Percentiles rank a stretch among this genome's conserved stretches.
Conservation (phyloP, 30 jellyfish, hydroid and myxozoan genomes). For the Mastigias papua region DNA sequence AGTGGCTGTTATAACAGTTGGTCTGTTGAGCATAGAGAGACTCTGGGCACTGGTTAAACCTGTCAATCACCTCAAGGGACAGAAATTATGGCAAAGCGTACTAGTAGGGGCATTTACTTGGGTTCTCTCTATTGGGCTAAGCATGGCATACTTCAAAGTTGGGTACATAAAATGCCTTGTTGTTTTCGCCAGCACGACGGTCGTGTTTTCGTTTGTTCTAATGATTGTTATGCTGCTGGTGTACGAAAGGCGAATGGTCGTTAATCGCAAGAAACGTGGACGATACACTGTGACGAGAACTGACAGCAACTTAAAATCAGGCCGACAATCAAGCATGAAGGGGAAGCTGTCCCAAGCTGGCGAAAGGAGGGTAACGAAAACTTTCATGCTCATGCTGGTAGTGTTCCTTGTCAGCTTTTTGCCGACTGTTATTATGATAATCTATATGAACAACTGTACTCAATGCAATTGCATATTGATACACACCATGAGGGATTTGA, state of each 20-base stretch:
- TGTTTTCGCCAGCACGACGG: slow-evolving; percentile 85
- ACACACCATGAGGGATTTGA: slow-evolving; percentile 79
- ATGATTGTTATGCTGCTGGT: slow-evolving; percentile 67
- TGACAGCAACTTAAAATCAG: slow-evolving; percentile 31
- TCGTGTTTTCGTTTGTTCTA: slow-evolving; percentile 64
- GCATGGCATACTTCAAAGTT: slow-evolving; percentile 69
- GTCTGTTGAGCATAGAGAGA: slow-evolving; percentile 84
- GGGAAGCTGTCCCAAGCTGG: slow-evolving; percentile 55
- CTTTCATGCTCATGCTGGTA: slow-evolving; percentile 77
- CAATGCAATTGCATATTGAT: slow-evolving; percentile 72
- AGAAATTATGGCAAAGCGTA: slow-evolving; percentile 62
- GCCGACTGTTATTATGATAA: slow-evolving; percentile 76
- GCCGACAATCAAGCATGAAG: slow-evolving; percentile 44
- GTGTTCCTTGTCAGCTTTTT: slow-evolving; percentile 74
- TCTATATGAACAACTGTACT: slow-evolving; percentile 78
- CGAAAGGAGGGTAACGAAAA: slow-evolving; percentile 77
- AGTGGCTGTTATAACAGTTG: slow-evolving; percentile 86
- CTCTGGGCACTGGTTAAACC: slow-evolving; percentile 80
- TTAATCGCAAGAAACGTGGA: slow-evolving; percentile 51
- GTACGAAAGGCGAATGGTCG: slow-evolving; percentile 55
- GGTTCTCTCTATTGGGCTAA: slow-evolving; percentile 43
- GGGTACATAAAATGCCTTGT: slow-evolving; percentile 72
- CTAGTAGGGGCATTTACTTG: slow-evolving; percentile 47
- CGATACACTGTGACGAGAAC: slow-evolving; percentile 51
- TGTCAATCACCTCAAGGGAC: slow-evolving; percentile 73